Evolutionary conservation across 2,888 invertebrate species (phyloP).

Genomic region (Xanthia togata): DNA sequence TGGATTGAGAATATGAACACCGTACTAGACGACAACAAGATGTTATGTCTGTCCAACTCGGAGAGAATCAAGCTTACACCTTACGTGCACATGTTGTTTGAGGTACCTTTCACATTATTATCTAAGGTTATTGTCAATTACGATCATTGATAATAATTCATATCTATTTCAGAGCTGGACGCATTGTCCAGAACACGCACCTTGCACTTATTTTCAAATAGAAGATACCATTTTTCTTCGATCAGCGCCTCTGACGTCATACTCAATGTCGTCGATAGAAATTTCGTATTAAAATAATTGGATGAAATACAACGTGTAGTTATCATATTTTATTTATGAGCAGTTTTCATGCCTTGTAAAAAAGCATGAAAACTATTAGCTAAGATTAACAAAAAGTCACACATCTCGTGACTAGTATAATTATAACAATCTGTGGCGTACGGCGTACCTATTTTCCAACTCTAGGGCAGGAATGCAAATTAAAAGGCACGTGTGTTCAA

Average conservation of each 20-base stretch:
- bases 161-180: background rate
- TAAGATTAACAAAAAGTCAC: background rate
- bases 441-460: no score
- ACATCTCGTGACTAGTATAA: background rate
- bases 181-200: background rate
- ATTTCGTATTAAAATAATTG: background rate
- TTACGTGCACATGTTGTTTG: conserved; percentile 97
- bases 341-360: background rate
- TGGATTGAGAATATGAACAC: conserved; percentile 99
- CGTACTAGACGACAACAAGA: conserved; percentile 97
- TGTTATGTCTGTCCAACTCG: conserved; percentile 97
- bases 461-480: background rate
- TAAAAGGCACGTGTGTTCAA: background rate
- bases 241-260: background rate
- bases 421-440: background rate
- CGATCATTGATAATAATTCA: background rate
- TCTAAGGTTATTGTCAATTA: background rate
- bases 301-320: background rate
- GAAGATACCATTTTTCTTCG: background rate
- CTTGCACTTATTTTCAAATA: background rate
- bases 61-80: conserved; percentile 97
- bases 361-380: background rate
- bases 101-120: conserved; percentile 81
- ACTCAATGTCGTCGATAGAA: background rate
- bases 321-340: background rate